Percentiles rank a stretch among this genome's conserved stretches.
These are phyloP conservation scores for Rhaphigaster nebulosa DNA, from an alignment of 2,888 invertebrate genomes.

Conservation along the genomic window DNA sequence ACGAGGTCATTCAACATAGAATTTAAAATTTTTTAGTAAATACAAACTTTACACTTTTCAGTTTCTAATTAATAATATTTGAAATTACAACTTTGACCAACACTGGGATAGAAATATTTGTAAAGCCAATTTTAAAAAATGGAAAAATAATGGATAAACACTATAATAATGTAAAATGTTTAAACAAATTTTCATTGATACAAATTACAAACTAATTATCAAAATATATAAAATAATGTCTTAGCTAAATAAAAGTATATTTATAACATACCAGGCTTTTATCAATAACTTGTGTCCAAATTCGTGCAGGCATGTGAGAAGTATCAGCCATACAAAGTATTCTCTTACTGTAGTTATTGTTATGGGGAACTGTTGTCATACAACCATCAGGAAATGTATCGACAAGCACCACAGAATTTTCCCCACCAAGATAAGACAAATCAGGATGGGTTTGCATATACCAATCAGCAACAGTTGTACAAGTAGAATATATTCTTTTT, in stretches of 20 bases:
- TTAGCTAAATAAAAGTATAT: neutral
- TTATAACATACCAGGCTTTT: conserved; percentile 61
- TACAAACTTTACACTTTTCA: neutral
- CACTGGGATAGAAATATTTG: neutral
- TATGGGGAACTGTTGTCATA: conserved; percentile 71
- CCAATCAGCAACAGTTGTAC: conserved; percentile 72
- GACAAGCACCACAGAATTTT: conserved; percentile 74
- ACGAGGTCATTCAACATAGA: neutral
- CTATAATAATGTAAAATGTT: neutral
- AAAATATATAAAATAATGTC: neutral
- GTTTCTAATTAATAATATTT: neutral
- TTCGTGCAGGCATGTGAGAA: conserved; percentile 69
- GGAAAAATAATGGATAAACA: neutral
- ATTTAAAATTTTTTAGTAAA: neutral
- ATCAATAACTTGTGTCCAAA: conserved; percentile 70
- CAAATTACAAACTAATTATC: neutral
- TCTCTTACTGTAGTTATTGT: conserved; percentile 72
- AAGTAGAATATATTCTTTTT: conserved; percentile 73
- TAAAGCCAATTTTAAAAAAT: neutral
- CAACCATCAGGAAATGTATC: conserved; percentile 78
- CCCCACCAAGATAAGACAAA: conserved; percentile 73
- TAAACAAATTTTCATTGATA: too few species aligned
- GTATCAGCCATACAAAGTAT: conserved; percentile 79
- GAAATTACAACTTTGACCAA: neutral
- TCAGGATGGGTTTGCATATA: conserved; percentile 71